Percentiles rank a stretch among this genome's conserved stretches.
These are phyloP conservation scores for Epinephelus coioides DNA, from an alignment of 2,797 vertebrate genomes.

Conservation along the genomic window DNA sequence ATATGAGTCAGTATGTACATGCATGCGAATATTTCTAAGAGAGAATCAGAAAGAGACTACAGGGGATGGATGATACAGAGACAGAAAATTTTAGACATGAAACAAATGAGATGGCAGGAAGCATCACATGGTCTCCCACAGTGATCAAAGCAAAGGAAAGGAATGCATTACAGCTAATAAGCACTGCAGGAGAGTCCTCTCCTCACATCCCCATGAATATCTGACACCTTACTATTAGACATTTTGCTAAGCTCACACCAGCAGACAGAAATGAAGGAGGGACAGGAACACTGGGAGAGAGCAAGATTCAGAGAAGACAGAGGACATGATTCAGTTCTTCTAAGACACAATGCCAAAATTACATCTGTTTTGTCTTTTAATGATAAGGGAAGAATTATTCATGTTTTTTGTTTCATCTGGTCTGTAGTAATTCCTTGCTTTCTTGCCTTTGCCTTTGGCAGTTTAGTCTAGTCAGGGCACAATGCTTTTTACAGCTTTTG, in stretches of 20 bases:
- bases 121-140: slow-evolving; percentile 61
- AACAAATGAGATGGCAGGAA: slow-evolving; percentile 60
- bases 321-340: not conserved
- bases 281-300: not conserved
- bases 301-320: not conserved
- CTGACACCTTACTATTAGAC: slow-evolving; percentile 36
- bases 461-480: slow-evolving; percentile 1
- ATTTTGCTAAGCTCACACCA: slow-evolving; percentile 16
- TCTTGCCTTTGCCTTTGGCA: not conserved
- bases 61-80: slow-evolving; percentile 8
- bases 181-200: slow-evolving; percentile 41
- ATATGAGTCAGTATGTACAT: not conserved
- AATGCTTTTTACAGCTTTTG: slow-evolving; percentile 9
- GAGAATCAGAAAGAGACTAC: not conserved
- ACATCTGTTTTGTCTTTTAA: slow-evolving; percentile 13
- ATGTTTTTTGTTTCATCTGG: slow-evolving; percentile 22
- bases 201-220: slow-evolving; percentile 25
- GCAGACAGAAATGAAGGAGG: slow-evolving; percentile 15
- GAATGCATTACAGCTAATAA: slow-evolving; percentile 73
- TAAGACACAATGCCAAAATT: slow-evolving; percentile 3
- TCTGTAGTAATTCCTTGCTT: slow-evolving; percentile 24
- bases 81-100: slow-evolving; percentile 18
- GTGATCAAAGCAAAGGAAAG: slow-evolving; percentile 73
- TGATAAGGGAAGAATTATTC: slow-evolving; percentile 30
- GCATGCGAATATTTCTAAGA: not conserved